These are phyloP conservation scores for Mantis religiosa DNA, from an alignment of 2,888 invertebrate species.

Conservation along the genomic window DNA sequence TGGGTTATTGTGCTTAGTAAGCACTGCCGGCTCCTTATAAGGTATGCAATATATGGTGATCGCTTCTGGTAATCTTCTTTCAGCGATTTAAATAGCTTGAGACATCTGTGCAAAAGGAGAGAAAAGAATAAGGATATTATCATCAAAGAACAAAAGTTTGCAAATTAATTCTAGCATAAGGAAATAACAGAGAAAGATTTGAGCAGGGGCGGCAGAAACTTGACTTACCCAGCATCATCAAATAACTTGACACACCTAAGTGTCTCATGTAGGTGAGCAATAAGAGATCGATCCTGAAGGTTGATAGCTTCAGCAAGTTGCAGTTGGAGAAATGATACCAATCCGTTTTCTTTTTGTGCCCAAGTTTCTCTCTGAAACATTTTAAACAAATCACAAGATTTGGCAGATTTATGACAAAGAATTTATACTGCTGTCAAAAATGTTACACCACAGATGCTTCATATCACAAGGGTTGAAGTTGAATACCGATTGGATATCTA, in stretches of 20 bases:
- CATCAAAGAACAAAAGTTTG: background rate
- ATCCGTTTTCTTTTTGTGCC: slow-evolving; percentile 38
- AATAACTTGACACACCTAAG: slow-evolving; percentile 71
- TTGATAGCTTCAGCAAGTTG: slow-evolving; percentile 80
- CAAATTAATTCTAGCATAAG: background rate
- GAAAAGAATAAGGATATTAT: background rate
- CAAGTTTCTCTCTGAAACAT: slow-evolving; percentile 40
- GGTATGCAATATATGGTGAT: slow-evolving; percentile 76
- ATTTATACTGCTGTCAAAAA: too few relatives aligned
- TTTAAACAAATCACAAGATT: slow-evolving; percentile 8
- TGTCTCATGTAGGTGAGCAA: slow-evolving; percentile 79
- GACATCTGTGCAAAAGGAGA: slow-evolving; percentile 51
- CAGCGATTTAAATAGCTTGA: slow-evolving; percentile 68
- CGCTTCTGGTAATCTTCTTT: slow-evolving; percentile 72
- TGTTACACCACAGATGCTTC: too few relatives aligned
- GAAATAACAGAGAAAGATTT: background rate
- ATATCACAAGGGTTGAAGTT: too few relatives aligned
- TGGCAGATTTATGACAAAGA: too few relatives aligned
- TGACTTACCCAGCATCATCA: slow-evolving; percentile 54
- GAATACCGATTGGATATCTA: too few relatives aligned
- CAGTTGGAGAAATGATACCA: slow-evolving; percentile 65
- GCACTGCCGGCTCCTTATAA: slow-evolving; percentile 75
- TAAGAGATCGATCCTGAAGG: slow-evolving; percentile 68
- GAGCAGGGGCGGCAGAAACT: too few relatives aligned
- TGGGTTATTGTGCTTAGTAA: slow-evolving; percentile 71